Evolutionary conservation across 2,888 invertebrate genomes (phyloP).

Genomic region (Drosophila borealis): DNA sequence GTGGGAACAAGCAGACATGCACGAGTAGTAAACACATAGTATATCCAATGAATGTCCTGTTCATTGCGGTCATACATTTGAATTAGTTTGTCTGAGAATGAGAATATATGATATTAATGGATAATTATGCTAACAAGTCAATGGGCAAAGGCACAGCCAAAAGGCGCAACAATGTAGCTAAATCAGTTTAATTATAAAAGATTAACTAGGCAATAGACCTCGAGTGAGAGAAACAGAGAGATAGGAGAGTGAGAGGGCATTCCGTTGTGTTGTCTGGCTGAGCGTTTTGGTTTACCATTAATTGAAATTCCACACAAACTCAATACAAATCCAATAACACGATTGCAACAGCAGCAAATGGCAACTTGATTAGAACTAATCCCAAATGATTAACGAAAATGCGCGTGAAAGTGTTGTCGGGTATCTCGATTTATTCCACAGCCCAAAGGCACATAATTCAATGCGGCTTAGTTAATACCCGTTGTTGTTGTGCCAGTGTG

Average conservation of each 20-base stretch:
- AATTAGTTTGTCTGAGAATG: constrained; percentile 64
- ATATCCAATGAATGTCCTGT: constrained; percentile 58
- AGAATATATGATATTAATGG: constrained; percentile 75
- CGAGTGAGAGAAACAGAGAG: background rate
- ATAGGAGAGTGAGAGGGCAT: background rate
- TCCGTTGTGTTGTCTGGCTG: background rate
- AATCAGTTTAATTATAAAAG: constrained; percentile 81
- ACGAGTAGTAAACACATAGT: constrained; percentile 29
- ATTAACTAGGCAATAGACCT: constrained; percentile 53
- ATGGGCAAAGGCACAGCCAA: constrained; percentile 33
- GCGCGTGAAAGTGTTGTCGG: constrained; percentile 71
- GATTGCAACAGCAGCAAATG: constrained; percentile 37
- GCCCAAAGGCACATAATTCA: constrained; percentile 64
- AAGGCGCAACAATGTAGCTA: constrained; percentile 37
- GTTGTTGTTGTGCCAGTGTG: too few relatives aligned
- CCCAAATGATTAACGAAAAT: constrained; percentile 76
- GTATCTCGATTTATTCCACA: constrained; percentile 37
- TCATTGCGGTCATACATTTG: constrained; percentile 61
- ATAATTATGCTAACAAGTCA: constrained; percentile 78
- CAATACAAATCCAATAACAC: constrained; percentile 75
- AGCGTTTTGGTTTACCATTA: constrained; percentile 40
- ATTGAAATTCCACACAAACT: constrained; percentile 73
- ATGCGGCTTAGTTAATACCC: constrained; percentile 55
- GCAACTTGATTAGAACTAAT: constrained; percentile 74
- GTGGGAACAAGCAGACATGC: background rate